Conservation (phyloP, 2,888 invertebrate species). For the Carcina quercana region DNA sequence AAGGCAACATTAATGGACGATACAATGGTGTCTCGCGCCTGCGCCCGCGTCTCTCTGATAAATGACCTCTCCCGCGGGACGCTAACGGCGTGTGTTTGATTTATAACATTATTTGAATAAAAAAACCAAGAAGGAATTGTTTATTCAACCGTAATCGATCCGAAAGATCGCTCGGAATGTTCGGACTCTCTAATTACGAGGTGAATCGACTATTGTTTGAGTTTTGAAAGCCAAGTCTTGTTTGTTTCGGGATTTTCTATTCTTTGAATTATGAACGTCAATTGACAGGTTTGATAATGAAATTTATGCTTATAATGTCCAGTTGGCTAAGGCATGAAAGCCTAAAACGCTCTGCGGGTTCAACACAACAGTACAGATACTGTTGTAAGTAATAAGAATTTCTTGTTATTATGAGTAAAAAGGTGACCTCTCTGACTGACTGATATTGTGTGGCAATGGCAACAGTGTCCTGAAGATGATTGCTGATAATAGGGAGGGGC, state of each 20-base stretch:
- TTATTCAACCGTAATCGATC: conserved; percentile 66
- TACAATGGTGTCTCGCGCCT: conserved; percentile 48
- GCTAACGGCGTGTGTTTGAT: conserved; percentile 65
- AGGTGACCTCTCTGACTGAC: too few species aligned
- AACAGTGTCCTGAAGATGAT: too few species aligned
- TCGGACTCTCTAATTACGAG: conserved; percentile 47
- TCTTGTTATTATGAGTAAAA: too few species aligned
- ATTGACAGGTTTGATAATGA: conserved; percentile 11
- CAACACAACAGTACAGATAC: too few species aligned
- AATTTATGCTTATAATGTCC: too few species aligned
- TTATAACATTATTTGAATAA: conserved; percentile 66
- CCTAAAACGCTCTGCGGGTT: too few species aligned
- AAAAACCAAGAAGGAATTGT: conserved; percentile 51
- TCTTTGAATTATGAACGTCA: conserved; percentile 7
- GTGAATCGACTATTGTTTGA: conserved; percentile 41
- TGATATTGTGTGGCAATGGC: too few species aligned
- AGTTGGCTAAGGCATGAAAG: too few species aligned
- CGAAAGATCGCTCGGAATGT: conserved; percentile 57
- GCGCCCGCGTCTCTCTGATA: conserved; percentile 56
- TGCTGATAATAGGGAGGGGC: too few species aligned
- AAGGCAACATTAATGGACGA: conserved; percentile 59
- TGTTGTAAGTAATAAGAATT: too few species aligned
- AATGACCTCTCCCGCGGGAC: conserved; percentile 55
- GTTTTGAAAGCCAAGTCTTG: conserved; percentile 8
- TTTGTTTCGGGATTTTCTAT: conserved; percentile 8